These are phyloP conservation scores for Mythimna lalbum DNA, from an alignment of 2,888 invertebrate genomes.

Conservation along the genomic window DNA sequence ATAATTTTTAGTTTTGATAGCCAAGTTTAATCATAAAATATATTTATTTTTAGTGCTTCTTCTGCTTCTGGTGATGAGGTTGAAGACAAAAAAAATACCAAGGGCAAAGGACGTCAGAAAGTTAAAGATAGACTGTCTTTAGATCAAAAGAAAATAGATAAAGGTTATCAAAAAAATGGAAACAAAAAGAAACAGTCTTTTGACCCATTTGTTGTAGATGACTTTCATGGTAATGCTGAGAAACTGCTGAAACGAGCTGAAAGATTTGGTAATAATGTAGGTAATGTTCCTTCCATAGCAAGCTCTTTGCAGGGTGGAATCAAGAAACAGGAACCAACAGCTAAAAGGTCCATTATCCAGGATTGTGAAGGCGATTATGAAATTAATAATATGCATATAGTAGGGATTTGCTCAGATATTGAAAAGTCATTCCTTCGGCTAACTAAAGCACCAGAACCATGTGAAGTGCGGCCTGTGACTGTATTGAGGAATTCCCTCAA, in stretches of 20 bases:
- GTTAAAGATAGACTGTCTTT: slow-evolving; percentile 91
- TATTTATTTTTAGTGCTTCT: slow-evolving; percentile 84
- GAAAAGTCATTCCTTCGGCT: slow-evolving; percentile 99
- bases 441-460: slow-evolving; percentile 98
- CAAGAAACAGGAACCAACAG: slow-evolving; percentile 77
- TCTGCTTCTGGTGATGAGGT: slow-evolving; percentile 90
- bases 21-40: background rate
- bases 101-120: slow-evolving; percentile 87
- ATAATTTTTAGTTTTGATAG: background rate
- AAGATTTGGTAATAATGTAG: slow-evolving; percentile 92
- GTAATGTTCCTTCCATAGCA: slow-evolving; percentile 86
- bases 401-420: slow-evolving; percentile 98
- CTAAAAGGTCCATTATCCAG: slow-evolving; percentile 86
- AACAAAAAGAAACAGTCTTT: slow-evolving; percentile 91
- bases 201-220: slow-evolving; percentile 92
- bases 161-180: slow-evolving; percentile 84
- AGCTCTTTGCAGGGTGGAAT: slow-evolving; percentile 82
- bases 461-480: slow-evolving; percentile 97
- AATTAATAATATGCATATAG: slow-evolving; percentile 96
- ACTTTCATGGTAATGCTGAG: slow-evolving; percentile 94
- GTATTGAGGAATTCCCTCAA: slow-evolving; percentile 96
- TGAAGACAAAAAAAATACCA: slow-evolving; percentile 85
- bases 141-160: slow-evolving; percentile 83
- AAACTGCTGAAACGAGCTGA: slow-evolving; percentile 97
- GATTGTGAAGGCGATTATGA: slow-evolving; percentile 94